A percentile compares a stretch with the other conserved stretches of the same genome.
Conservation (phyloP, 2,888 invertebrate genomes). For the Nomada ruficornis region DNA sequence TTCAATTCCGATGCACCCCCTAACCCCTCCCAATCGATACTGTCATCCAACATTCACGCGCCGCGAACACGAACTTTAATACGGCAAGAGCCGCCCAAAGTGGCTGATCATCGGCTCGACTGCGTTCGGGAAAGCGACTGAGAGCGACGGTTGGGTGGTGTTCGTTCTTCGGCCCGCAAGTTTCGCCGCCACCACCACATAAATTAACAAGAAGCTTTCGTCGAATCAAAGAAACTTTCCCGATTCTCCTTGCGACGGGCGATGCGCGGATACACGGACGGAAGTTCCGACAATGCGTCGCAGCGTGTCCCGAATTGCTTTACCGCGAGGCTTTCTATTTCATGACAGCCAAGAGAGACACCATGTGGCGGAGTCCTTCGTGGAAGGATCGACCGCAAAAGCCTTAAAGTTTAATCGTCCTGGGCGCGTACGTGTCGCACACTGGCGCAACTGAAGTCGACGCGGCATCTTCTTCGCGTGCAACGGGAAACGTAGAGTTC, state of each 20-base stretch:
- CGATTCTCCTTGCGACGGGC: not conserved
- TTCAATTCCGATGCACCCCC: constrained; percentile 18
- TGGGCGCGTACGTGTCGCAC: constrained; percentile 50
- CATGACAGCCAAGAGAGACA: constrained; percentile 30
- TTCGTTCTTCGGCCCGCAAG: not conserved
- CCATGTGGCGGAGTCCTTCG: constrained; percentile 35
- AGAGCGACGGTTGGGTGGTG: not conserved
- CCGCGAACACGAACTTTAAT: not conserved
- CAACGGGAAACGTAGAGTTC: not conserved
- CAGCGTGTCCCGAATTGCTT: constrained; percentile 51
- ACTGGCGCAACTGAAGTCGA: constrained; percentile 28
- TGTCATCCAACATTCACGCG: constrained; percentile 29
- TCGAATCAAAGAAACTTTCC: constrained; percentile 31
- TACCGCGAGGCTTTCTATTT: constrained; percentile 13
- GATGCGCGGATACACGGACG: not conserved
- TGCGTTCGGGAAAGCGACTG: not conserved
- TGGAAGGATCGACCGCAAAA: constrained; percentile 56
- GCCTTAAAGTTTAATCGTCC: constrained; percentile 73
- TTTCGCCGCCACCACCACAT: constrained; percentile 2
- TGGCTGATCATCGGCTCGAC: constrained; percentile 1
- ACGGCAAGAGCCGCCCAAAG: not conserved
- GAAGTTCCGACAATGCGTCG: constrained; percentile 29
- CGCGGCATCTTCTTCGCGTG: constrained; percentile 44
- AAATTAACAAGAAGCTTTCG: constrained; percentile 30
- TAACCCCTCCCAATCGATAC: constrained; percentile 32